A percentile compares a stretch with the other conserved stretches of the same genome.
These are phyloP conservation scores for Orientallactaga sibirica DNA, from an alignment of 2,797 vertebrate genomes.

Conservation along the genomic window DNA sequence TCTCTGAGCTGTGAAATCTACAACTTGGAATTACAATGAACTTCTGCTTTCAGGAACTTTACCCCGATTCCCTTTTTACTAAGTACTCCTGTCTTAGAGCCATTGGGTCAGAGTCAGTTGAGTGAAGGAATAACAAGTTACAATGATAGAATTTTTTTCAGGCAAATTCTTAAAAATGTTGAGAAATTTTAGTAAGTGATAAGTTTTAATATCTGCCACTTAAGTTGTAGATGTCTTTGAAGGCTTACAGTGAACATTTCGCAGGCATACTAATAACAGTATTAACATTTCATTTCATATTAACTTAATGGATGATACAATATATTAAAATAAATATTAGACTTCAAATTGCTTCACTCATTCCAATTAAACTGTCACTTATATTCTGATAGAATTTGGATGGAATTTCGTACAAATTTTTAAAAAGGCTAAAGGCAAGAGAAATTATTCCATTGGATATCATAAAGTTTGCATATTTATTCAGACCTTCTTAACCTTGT, in stretches of 20 bases:
- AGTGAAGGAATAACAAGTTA: slow-evolving; percentile 30
- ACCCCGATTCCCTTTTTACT: slow-evolving; percentile 31
- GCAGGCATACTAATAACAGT: slow-evolving; percentile 52
- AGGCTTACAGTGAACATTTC: background rate
- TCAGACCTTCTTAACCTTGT: slow-evolving; percentile 71
- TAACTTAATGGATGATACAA: slow-evolving; percentile 47
- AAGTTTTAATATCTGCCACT: slow-evolving; percentile 33
- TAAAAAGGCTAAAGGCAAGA: slow-evolving; percentile 47
- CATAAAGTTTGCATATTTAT: slow-evolving; percentile 70
- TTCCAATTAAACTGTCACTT: slow-evolving; percentile 58
- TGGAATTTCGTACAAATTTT: slow-evolving; percentile 60
- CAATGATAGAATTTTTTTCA: slow-evolving; percentile 19
- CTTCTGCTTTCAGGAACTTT: background rate
- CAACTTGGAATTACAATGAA: slow-evolving; percentile 50
- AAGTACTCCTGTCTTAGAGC: background rate
- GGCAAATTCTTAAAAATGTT: slow-evolving; percentile 61
- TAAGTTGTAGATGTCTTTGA: slow-evolving; percentile 46
- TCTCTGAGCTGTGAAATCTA: slow-evolving; percentile 76
- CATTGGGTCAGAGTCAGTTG: background rate
- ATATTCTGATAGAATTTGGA: slow-evolving; percentile 55
- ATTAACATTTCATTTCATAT: slow-evolving; percentile 66
- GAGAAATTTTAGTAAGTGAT: slow-evolving; percentile 48
- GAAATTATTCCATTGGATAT: slow-evolving; percentile 57
- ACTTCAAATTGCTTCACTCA: slow-evolving; percentile 58
- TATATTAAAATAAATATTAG: slow-evolving; percentile 73